Evolutionary conservation across 2,888 invertebrate species (phyloP), one percentile per base, ranked within the genome.

Genomic region (Cerceris ruficornis): DNA sequence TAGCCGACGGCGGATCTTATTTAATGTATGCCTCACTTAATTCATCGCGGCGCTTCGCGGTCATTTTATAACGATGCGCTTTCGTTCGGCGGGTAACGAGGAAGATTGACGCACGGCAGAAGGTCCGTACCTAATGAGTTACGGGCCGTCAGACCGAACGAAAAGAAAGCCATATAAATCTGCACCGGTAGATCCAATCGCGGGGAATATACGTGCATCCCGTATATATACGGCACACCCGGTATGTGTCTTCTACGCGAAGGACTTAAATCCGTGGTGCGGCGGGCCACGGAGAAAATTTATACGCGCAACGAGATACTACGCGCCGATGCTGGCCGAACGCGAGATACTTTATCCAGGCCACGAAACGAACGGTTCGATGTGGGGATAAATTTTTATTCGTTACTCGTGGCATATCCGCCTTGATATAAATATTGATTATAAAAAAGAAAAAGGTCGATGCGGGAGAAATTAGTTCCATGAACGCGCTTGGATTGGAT

Each of bases 371-470:
- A 57, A 41, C 59, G 50, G 43, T 65, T 65, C 74, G 73, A 72
- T 64, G 64, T 54, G 17, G 59, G 49, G 60, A 61, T 74, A 75
- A 75, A 75, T 75, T 75, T 64, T 76, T 76, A 76, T 76, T 60
- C 64, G 59, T 65, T 28, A 28, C 4, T 2, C 28, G 28, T 28
- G 28, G 28, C 28, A 28, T 28, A 28, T 28, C 28, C 28, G 28
- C 28, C 28, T 28, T 28, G 28, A 2, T 28, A 28, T 28, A 28
- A 28, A 28, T 28, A 28, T 28, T 28, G 28, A 28, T 28, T 28
- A 28, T 28, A 28, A 28, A 28, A 28, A 28, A 28, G 4, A 28
- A 28, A 28, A 28, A 28, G 28, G 28, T 4, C 28, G 28, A 2
- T 28, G 28, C 28, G 28, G 28, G 28, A 28, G 28, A 28, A 28